phyloP scores from a whole-genome alignment of 2,797 vertebrate genomes.

The Lateolabrax maculatus region DNA sequence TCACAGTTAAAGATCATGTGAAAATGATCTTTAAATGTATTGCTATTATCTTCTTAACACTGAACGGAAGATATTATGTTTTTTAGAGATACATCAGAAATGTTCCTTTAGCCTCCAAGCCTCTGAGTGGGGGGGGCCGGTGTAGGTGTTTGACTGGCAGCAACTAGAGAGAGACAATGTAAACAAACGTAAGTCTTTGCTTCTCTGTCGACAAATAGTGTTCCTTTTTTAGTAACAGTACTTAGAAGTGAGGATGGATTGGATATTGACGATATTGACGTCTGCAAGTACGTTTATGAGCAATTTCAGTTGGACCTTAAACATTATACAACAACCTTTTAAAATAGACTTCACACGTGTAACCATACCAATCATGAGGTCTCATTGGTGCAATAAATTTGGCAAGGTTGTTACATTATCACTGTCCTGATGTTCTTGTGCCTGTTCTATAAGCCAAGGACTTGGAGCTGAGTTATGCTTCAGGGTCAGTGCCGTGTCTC shows the following conservation, averaged over 20 bases:
- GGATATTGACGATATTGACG: too few species aligned
- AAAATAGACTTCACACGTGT: not conserved
- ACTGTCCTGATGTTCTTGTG: constrained; percentile 12
- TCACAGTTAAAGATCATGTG: not conserved
- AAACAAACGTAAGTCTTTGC: too few species aligned
- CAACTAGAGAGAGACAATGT: not conserved
- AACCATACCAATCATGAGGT: not conserved
- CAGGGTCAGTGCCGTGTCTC: constrained; percentile 23
- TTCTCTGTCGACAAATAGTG: too few species aligned
- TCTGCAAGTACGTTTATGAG: not conserved
- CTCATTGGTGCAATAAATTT: constrained; percentile 2
- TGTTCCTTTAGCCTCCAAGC: not conserved
- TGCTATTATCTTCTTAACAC: not conserved
- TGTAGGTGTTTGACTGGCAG: not conserved
- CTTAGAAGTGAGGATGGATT: not conserved
- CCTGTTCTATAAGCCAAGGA: not conserved
- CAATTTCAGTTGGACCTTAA: constrained; percentile 8
- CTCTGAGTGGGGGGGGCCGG: too few species aligned
- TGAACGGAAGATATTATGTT: too few species aligned
- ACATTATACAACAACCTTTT: not conserved
- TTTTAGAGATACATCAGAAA: not conserved
- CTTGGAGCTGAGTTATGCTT: constrained; percentile 30
- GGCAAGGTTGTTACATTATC: not conserved
- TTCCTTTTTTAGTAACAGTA: not conserved
- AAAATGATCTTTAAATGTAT: not conserved